Base-by-base conservation (phyloP, 1,140 invertebrate species). In the Microplitis mediator region DNA sequence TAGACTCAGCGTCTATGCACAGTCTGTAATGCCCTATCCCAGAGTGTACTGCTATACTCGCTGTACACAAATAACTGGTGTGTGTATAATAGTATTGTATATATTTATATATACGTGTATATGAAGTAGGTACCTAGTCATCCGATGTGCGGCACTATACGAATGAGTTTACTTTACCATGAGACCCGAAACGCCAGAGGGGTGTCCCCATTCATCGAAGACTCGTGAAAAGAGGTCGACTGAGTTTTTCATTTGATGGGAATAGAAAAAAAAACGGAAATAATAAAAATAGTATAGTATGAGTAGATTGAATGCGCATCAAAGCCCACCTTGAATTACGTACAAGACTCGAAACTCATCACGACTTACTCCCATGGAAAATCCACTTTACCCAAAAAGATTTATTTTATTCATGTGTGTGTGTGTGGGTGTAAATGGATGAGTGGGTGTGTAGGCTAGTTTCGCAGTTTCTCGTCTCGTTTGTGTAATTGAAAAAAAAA, bases 151-250 rank as follows among this genome's bases (percentile, higher is more conserved):
- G 4, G 39, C 39, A 45, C 39, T 45, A 45, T 45, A 45, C 39
- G 39, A 45, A 45, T 45, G 39, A 45, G 39, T 45, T 45, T 45
- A 45, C 39, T 11, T 6, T 23, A 64, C 4, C 62, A n/a, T 35
- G 36, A 32, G 62, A 64, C 62, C 23, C 62, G 13, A 64, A 61
- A 61, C 58, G 58, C 58, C 58, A 5, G 58, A 45, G 62, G 62
- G 62, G 45, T 52, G 63, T 65, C 45, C 45, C 23, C 39, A 65
- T 65, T 65, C 63, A 65, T 13, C 63, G 63, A 4, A 65, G 39
- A 65, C 39, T 39, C 45, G 63, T 50, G 36, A 65, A 65, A 65
- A 65, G 63, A 65, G 61, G 61, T 63, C 61, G 61, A 45, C 32
- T 13, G 31, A 32, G 58, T 61, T 63, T 63, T 63, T 39, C 34